Evolutionary conservation across 2,888 invertebrate genomes (phyloP), one percentile per base, ranked within the genome.

Genomic region (Oscheius myriophilus): DNA sequence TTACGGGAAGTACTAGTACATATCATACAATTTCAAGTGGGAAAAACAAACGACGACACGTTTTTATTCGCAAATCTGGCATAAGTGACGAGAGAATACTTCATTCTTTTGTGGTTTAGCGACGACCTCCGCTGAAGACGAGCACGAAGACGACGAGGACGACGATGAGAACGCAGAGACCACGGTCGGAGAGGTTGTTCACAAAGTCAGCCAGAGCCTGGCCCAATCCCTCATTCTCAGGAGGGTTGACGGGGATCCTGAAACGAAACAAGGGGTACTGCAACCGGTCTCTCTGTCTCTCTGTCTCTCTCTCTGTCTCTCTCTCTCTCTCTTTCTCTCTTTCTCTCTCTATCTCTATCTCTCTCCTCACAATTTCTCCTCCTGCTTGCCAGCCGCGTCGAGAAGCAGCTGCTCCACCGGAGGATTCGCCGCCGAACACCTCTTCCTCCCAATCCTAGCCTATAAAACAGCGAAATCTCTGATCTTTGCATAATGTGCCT

Each of bases 321-420:
- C 46, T 46, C 46, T 46, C 12, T 46, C 46, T 46, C 46, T 46
- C 46, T 46, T 18, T 46, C 46, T 46, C 46, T 43, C 43, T 46
- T 4, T 46, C 46, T 46, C 46, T 46, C 46, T 18, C 46, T 46
- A 3, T 46, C 46, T 46, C 46, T 46, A 3, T 46, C 46, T 46
- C 12, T 46, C 46, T 46, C 46, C 46, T 46, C 33, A 45, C 26
- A 62, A 39, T 46, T 33, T 26, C 25, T 51, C 62, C 21, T 49
- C 49, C 49, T 25, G 6, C 16, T 26, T 12, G 18, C 73, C 73
- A 23, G 70, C 71, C 9, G 82, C 82, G 68, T 82, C 82, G 9
- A 82, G 57, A 16, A 82, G 71, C 45, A 82, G 61, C 64, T 82
- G 82, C 54, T 82, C 82, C 26, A 76, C 72, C 0, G 82, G 82